Evolutionary conservation across 2,113 vertebrate genomes (phyloP), one percentile per base, ranked within the genome.

Genomic region (Osmerus eperlanus): DNA sequence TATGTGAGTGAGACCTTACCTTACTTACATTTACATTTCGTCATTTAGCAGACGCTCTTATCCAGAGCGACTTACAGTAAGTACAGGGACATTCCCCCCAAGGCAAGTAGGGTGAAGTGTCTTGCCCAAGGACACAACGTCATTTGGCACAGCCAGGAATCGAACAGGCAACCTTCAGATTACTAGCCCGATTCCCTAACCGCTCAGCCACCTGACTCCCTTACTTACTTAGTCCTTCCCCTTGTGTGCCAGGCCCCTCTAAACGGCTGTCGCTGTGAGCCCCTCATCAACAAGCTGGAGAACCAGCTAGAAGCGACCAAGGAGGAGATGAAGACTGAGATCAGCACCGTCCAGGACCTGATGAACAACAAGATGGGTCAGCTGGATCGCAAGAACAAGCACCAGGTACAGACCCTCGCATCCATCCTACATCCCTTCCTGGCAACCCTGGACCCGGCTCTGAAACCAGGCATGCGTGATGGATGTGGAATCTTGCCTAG

Each of bases 221-320:
- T 23, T 23, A 23, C 23, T 23, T 23, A 23, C 23, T 32, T 3
- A 32, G 29, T 41, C 36, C 36, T 41, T 41, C 36, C 36, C 41
- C 41, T 47, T 5, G 2, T 7, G 7, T 61, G 66, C 78, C 78
- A 99, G 97, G 97, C 97, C 41, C 96, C 97, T 0, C 90, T 99
- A 81, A 95, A 95, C 3, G 97, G 97, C 78, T 99, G 97, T 86
- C 95, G 96, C 64, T 99, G 97, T 77, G 96, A 99, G 76, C 97
- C 97, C 56, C 93, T 99, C 11, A 93, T 99, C 89, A 93, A 85
- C 80, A 98, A 96, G 87, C 90, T 98, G 87, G 96, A 97, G 88
- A 98, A 98, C 86, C 96, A 97, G 87, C 81, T 99, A 84, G 94
- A 96, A 83, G 97, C 97, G 65, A 94, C 96, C 0, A 94, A 98